phyloP scores from a whole-genome alignment of 2,113 vertebrate species.

The Daubentonia madagascariensis region DNA sequence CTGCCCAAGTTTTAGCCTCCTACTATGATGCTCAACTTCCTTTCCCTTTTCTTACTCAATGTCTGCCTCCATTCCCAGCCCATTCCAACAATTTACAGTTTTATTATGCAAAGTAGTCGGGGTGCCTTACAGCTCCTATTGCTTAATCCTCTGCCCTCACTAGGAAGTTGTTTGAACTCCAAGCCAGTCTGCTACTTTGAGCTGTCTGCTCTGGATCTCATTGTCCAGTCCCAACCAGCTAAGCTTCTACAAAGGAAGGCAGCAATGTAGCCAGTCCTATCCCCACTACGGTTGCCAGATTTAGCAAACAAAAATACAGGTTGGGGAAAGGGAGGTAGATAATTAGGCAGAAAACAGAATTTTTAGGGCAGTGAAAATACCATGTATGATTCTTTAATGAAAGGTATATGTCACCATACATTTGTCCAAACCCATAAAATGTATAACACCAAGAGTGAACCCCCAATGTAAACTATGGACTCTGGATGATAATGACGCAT shows the following conservation, averaged over 20 bases:
- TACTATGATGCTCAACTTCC: not conserved
- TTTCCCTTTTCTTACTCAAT: not conserved
- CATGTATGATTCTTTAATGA: not conserved
- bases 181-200: not conserved
- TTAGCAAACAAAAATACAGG: not conserved
- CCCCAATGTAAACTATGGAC: too few species aligned
- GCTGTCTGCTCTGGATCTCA: not conserved
- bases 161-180: not conserved
- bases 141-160: not conserved
- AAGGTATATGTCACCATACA: not conserved
- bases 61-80: not conserved
- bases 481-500: not conserved
- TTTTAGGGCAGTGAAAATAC: not conserved
- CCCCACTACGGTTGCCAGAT: not conserved
- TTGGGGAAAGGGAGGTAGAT: not conserved
- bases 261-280: not conserved
- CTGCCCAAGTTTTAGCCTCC: not conserved
- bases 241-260: not conserved
- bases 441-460: not conserved
- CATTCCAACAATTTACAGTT: not conserved
- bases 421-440: not conserved
- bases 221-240: not conserved
- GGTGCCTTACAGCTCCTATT: not conserved
- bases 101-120: not conserved
- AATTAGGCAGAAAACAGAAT: not conserved